Conservation (phyloP, 2,888 invertebrate genomes). For the Drosophila leonis region DNA sequence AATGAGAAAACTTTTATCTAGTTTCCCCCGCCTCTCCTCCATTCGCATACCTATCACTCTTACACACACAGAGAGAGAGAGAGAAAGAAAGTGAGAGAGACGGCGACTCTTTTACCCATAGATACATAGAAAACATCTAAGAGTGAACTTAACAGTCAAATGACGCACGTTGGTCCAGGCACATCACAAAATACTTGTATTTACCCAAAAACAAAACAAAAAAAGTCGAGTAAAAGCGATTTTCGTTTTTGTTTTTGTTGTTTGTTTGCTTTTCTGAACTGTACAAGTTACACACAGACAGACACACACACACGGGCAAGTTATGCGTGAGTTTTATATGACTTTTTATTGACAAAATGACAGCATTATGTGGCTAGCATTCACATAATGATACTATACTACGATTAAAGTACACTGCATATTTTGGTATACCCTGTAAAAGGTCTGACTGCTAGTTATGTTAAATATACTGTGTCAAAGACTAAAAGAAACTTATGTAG, state of each 20-base stretch:
- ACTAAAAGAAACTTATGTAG: too few species aligned
- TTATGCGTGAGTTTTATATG: conserved; percentile 59
- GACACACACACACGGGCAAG: conserved; percentile 28
- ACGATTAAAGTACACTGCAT: conserved; percentile 13
- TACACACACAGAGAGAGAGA: not conserved
- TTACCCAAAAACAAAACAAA: conserved; percentile 22
- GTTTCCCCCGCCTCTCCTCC: conserved; percentile 6
- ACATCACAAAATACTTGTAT: conserved; percentile 42
- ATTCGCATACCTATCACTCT: conserved; percentile 1
- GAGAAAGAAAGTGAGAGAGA: too few species aligned
- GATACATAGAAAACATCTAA: conserved; percentile 16
- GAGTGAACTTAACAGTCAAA: conserved; percentile 58
- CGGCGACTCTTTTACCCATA: not conserved
- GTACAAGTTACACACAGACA: conserved; percentile 44
- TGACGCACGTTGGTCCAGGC: conserved; percentile 54
- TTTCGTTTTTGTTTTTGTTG: conserved; percentile 22
- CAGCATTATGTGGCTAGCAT: conserved; percentile 51
- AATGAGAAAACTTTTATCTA: conserved; percentile 71
- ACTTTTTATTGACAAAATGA: conserved; percentile 63
- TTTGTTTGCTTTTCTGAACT: conserved; percentile 44
- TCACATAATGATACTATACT: conserved; percentile 53
- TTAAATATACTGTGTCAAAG: too few species aligned
- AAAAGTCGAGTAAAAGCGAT: conserved; percentile 39
- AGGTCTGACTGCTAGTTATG: not conserved
- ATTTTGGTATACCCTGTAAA: conserved; percentile 8